Evolutionary conservation across 2,888 invertebrate genomes (phyloP).

Genomic region (Microplitis deprimator): DNA sequence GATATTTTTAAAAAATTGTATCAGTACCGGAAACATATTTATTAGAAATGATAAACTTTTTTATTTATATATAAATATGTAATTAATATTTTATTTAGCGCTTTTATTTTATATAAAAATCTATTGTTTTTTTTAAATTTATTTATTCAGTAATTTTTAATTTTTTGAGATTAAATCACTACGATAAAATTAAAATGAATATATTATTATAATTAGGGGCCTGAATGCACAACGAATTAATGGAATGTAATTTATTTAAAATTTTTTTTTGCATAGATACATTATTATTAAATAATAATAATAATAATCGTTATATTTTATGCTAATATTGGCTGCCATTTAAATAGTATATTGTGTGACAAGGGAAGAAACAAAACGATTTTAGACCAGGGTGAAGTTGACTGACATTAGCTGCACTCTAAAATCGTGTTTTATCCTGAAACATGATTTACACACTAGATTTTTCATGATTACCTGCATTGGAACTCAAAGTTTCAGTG

Average conservation of each 20-base stretch:
- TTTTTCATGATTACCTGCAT: no score
- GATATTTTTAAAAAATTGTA: neutral
- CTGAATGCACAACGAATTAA: conserved; percentile 16
- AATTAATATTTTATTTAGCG: neutral
- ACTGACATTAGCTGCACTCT: no score
- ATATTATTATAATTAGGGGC: conserved; percentile 11
- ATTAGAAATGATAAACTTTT: neutral
- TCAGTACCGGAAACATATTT: neutral
- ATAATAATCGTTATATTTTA: conserved; percentile 32
- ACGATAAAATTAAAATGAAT: neutral
- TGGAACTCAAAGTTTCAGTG: no score
- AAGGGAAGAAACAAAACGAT: no score
- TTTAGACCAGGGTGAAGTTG: no score
- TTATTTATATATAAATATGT: neutral
- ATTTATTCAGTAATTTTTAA: neutral
- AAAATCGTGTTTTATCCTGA: no score
- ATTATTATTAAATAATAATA: conserved; percentile 41
- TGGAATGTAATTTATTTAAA: neutral
- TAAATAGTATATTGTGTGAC: conserved; percentile 3
- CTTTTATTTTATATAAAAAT: neutral
- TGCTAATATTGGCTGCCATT: conserved; percentile 32
- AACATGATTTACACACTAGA: no score
- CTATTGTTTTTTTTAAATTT: neutral
- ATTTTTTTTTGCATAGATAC: neutral
- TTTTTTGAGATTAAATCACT: neutral